Percentiles rank a stretch among this genome's conserved stretches.
phyloP scores from a whole-genome alignment of 35 echinoderm and acorn worm species.

The Ophioderma brevispina region DNA sequence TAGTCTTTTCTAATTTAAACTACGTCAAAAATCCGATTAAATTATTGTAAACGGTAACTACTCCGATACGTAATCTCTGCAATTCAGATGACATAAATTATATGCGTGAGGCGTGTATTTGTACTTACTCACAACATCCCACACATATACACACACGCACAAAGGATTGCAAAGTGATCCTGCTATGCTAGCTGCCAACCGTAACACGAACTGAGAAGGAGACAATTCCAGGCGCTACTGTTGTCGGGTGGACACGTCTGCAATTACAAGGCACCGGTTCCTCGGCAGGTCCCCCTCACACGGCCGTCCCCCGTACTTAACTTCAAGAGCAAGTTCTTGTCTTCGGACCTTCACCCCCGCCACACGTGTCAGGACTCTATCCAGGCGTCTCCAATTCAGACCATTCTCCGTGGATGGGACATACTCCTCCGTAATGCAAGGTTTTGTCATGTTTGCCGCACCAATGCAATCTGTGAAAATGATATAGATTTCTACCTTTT shows the following conservation, averaged over 20 bases:
- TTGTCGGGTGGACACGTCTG: constrained; percentile 21
- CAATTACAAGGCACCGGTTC: background rate
- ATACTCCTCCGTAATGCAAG: background rate
- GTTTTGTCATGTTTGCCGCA: background rate
- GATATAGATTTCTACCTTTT: no score
- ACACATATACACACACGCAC: no score
- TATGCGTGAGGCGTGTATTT: no score
- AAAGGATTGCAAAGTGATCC: no score
- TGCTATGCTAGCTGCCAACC: no score
- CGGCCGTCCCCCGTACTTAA: constrained; percentile 22
- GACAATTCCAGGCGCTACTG: constrained; percentile 28
- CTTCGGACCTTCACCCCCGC: constrained; percentile 18
- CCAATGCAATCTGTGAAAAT: constrained; percentile 48
- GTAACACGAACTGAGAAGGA: no score
- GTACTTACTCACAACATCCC: no score
- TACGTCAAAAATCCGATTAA: no score
- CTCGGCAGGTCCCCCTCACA: constrained; percentile 5
- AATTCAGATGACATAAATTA: no score
- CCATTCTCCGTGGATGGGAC: constrained; percentile 48
- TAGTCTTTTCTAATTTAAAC: no score
- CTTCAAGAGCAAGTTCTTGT: constrained; percentile 18
- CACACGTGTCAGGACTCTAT: constrained; percentile 24
- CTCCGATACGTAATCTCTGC: no score
- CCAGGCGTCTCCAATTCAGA: background rate
- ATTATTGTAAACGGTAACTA: no score